Evolutionary conservation across 2,888 invertebrate species (phyloP), one percentile per base, ranked within the genome.

Genomic region (Mamestra brassicae): DNA sequence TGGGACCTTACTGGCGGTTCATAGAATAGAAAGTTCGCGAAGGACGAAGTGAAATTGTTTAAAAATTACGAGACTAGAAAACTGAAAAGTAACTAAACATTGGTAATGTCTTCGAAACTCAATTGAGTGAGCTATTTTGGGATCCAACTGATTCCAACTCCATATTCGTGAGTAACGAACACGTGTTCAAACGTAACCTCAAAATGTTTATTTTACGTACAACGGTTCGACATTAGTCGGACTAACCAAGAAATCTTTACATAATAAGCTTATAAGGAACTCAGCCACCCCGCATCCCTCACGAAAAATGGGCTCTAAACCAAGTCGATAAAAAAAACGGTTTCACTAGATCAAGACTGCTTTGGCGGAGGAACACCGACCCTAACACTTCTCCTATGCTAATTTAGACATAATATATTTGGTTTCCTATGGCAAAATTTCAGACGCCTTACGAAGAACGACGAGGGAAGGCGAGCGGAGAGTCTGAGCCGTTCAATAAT

Each of bases 171-270:
- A 15, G 34, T 54, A 11, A 50, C 11, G n/a, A 61, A 36, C 76
- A 84, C 81, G 74, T 76, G 76, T 61, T 42, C 54, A 47, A 62
- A 63, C 57, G 73, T 82, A 83, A 83, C 83, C 83, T 82, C 68
- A 55, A 73, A 69, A 64, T 47, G 8, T 55, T 71, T n/a, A 15
- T 36, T 57, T 34, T 34, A 15, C 47, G 47, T 47, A 13, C 47
- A 47, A 38, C 38, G 38, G 38, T 5, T 38, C 38, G 38, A 38
- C 26, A 26, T 26, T 26, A 26, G 26, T 26, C 26, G 1, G 26
- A 26, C 26, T 38, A 38, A 38, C 38, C 38, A 4, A 38, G 38
- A 38, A 38, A 38, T 38, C 2, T 5, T 4, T 1, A 4, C 5
- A 38, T 4, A 38, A 1, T 38, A 38, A 38, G 38, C 38, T 38